These are phyloP conservation scores for Wiebesia pumilae DNA, from an alignment of 1,140 invertebrate species.

Conservation along the genomic window DNA sequence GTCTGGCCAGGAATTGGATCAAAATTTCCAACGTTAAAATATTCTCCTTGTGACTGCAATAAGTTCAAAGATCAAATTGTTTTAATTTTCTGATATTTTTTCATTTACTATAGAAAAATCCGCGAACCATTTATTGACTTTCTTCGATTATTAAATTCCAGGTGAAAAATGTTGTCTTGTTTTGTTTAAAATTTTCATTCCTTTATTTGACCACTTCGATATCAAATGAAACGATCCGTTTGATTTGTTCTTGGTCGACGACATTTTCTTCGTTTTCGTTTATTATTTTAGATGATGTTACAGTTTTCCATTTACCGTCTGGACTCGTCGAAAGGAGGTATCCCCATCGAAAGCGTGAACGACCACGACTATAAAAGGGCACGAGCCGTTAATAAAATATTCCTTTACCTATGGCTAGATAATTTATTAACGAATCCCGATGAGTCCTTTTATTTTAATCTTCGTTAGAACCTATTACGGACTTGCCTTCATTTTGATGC, in stretches of 20 bases:
- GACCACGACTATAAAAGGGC: conserved; percentile 62
- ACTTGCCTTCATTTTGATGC: conserved; percentile 60
- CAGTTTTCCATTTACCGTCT: conserved; percentile 52
- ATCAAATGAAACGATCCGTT: conserved; percentile 57
- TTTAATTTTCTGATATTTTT: conserved; percentile 1
- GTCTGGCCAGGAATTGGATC: conserved; percentile 56
- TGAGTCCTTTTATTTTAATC: conserved; percentile 31
- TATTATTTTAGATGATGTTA: conserved; percentile 40
- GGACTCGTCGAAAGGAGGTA: conserved; percentile 65
- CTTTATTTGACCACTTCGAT: conserved; percentile 43
- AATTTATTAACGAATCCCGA: conserved; percentile 11
- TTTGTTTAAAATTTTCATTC: conserved; percentile 18
- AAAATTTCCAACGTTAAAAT: conserved; percentile 22
- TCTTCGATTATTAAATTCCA: conserved; percentile 46
- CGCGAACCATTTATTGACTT: conserved; percentile 26
- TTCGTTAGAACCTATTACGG: conserved; percentile 63
- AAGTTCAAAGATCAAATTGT: background rate
- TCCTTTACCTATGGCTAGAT: conserved; percentile 47
- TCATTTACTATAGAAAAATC: conserved; percentile 38
- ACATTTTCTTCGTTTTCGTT: conserved; percentile 55
- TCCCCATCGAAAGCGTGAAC: conserved; percentile 68
- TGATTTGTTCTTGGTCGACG: conserved; percentile 53
- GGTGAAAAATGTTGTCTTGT: background rate
- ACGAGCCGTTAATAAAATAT: conserved; percentile 53
- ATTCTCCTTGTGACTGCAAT: conserved; percentile 15